Base-by-base conservation (phyloP, 2,797 vertebrate species). In the Megalops cyprinoides region DNA sequence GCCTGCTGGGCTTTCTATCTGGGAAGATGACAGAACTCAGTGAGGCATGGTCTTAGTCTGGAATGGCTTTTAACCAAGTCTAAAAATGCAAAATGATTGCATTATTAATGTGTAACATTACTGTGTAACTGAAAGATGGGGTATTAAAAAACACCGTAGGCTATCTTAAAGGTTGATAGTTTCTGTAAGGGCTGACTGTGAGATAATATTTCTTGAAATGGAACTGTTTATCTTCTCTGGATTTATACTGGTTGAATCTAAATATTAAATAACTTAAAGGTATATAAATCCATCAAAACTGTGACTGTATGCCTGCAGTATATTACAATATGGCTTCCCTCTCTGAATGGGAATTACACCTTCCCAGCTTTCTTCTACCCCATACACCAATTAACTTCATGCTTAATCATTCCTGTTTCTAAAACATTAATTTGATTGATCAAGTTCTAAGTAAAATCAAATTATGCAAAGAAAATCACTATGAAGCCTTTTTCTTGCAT, bases 51-150 rank as follows among this genome's bases (percentile, higher is more conserved):
- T 51, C n/a, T 51, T 23, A 15, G 2, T 75, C 8, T 74, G 51
- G 53, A 48, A 74, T 25, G 23, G 42, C 51, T 53, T 65, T 76
- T 7, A 37, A 58, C 37, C 25, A 62, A 75, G 44, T 42, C 56
- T 65, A 34, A 31, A 62, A 39, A 23, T 31, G 67, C 55, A 75
- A 28, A 39, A 31, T 46, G 34, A 75, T 48, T 76, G 37, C 39
- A 79, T 84, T 69, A 79, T 60, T 79, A 53, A 81, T 79, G 79
- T 55, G 46, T 39, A 71, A 28, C 31, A 42, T 76, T 71, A 73
- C 73, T 71, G 42, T 44, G 14, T 18, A 76, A 67, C 48, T 77
- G 12, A 84, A 73, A 55, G 28, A 74, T 51, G 46, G 25, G 44
- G 56, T 53, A 31, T 44, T 81, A 23, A 81, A 81, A 28, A 25